Evolutionary conservation across 2,113 vertebrate genomes (phyloP).

Genomic region (Crotalus horridus): DNA sequence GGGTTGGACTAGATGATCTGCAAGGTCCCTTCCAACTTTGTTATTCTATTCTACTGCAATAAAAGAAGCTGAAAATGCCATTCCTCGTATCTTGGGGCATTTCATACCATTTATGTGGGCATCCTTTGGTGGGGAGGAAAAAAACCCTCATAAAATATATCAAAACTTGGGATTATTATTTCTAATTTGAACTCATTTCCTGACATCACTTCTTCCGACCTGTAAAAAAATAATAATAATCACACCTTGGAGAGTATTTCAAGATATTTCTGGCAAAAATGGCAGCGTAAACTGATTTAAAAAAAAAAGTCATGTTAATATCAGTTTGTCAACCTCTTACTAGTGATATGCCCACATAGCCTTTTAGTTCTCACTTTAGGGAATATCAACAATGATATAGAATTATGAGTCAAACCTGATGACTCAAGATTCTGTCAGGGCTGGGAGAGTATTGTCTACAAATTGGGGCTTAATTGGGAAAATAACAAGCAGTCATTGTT

Average conservation of each 20-base stretch:
- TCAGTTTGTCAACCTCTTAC: constrained; percentile 2
- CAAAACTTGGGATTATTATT: not conserved
- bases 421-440: constrained; percentile 32
- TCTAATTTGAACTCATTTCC: not conserved
- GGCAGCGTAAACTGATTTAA: constrained; percentile 6
- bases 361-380: constrained; percentile 33
- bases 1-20: no score
- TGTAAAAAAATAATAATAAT: not conserved
- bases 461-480: constrained; percentile 22
- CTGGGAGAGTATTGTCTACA: constrained; percentile 12
- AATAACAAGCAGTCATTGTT: constrained; percentile 31
- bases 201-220: not conserved
- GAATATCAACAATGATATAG: constrained; percentile 38
- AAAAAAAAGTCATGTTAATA: constrained; percentile 42
- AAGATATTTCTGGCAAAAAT: not conserved
- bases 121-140: not conserved
- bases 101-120: not conserved
- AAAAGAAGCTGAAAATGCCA: no score
- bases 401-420: constrained; percentile 41
- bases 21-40: no score
- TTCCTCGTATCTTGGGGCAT: not conserved
- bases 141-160: not conserved
- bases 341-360: constrained; percentile 21
- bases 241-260: not conserved
- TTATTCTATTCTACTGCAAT: no score